Conservation (phyloP, 1,140 invertebrate genomes). For the Ruditapes philippinarum region DNA sequence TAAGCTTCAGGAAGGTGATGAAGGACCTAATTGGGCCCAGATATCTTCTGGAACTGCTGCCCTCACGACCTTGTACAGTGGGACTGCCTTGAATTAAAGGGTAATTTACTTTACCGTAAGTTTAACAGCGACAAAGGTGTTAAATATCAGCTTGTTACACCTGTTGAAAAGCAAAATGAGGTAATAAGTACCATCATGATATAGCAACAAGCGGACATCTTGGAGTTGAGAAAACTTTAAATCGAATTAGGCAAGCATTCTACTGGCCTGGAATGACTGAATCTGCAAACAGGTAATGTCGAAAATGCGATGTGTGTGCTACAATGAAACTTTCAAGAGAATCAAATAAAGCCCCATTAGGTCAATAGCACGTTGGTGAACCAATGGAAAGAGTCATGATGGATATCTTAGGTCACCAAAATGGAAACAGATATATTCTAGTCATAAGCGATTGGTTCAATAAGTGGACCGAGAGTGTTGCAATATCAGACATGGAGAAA, state of each 20-base stretch:
- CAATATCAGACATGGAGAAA: not conserved
- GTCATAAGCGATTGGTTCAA: constrained; percentile 53
- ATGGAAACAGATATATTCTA: constrained; percentile 24
- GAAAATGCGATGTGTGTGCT: not conserved
- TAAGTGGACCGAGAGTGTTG: constrained; percentile 11
- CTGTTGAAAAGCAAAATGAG: not conserved
- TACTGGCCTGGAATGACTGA: constrained; percentile 14
- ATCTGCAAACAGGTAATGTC: not conserved
- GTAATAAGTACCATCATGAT: not conserved
- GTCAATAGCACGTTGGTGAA: not conserved
- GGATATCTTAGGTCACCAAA: constrained; percentile 38
- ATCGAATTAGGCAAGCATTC: not conserved
- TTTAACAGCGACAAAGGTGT: not conserved
- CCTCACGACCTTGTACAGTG: not conserved
- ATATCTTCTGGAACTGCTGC: not conserved
- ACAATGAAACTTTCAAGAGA: constrained; percentile 1
- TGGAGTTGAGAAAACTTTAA: not conserved
- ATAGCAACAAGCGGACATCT: constrained; percentile 1
- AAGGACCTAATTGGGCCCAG: not conserved
- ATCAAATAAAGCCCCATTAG: constrained; percentile 21
- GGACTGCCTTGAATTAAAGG: not conserved
- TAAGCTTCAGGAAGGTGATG: too few relatives aligned
- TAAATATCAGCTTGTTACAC: not conserved
- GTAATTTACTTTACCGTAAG: not conserved
- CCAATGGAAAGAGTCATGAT: constrained; percentile 67